These are phyloP conservation scores for Phodopus roborovskii DNA, from an alignment of 2,113 vertebrate genomes.

Conservation along the genomic window DNA sequence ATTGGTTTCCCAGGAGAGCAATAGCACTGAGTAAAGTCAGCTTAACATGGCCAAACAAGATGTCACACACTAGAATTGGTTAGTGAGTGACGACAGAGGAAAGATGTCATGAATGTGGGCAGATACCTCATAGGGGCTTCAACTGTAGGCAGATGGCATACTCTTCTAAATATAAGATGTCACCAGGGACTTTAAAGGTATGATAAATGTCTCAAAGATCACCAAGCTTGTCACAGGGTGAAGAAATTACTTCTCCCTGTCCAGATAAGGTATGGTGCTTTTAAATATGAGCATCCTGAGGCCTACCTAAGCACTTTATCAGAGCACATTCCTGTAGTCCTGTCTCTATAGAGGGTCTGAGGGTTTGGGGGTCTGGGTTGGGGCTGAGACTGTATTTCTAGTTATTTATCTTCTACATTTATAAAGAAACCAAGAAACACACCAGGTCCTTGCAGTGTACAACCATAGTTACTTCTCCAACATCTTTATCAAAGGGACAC, in stretches of 20 bases:
- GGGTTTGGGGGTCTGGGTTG: not conserved
- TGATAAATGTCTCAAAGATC: not conserved
- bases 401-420: not conserved
- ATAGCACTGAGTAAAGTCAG: not conserved
- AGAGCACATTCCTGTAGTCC: not conserved
- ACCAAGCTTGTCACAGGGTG: not conserved
- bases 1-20: not conserved
- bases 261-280: not conserved
- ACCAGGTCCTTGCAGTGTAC: no score
- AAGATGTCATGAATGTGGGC: not conserved
- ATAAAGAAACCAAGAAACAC: not conserved
- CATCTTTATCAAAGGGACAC: not conserved
- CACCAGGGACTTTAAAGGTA: not conserved
- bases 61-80: not conserved
- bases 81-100: not conserved
- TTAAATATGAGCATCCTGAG: not conserved
- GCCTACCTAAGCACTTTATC: not conserved
- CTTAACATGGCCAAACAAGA: not conserved
- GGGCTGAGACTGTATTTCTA: not conserved
- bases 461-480: no score
- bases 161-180: not conserved
- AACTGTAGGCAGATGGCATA: not conserved
- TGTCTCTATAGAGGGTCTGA: not conserved
- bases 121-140: rapidly evolving
- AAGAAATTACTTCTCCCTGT: not conserved